phyloP scores from a whole-genome alignment of 2,113 vertebrate genomes.

The Acrocephalus kingi region DNA sequence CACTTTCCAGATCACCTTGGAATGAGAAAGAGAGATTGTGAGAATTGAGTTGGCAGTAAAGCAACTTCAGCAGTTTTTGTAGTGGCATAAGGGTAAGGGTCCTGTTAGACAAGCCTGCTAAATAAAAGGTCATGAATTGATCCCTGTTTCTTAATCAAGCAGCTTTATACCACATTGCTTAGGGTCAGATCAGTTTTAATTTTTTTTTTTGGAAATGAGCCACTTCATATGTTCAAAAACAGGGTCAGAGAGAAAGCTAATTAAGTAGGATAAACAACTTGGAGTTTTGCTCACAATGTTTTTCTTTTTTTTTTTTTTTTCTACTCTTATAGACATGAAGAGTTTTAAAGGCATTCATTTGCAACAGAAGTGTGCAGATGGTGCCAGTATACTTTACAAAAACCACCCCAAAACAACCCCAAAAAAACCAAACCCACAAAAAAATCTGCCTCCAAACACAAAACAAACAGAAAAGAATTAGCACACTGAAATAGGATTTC shows the following conservation, averaged over 20 bases:
- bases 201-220: background rate
- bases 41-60: background rate
- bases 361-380: background rate
- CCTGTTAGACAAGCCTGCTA: background rate
- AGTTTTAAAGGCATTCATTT: background rate
- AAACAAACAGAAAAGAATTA: background rate
- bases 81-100: background rate
- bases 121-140: background rate
- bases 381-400: background rate
- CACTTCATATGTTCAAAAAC: background rate
- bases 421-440: background rate
- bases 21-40: background rate
- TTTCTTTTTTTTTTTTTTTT: background rate
- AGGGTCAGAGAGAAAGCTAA: background rate
- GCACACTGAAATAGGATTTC: background rate
- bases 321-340: background rate
- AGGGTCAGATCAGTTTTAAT: background rate
- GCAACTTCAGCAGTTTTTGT: background rate
- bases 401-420: background rate
- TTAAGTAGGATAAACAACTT: background rate
- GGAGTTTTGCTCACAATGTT: fast-evolving
- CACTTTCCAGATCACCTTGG: background rate
- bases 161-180: background rate
- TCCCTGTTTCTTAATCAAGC: background rate
- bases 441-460: background rate